phyloP scores from a whole-genome alignment of 2,113 vertebrate genomes.

The Polypterus bichir region DNA sequence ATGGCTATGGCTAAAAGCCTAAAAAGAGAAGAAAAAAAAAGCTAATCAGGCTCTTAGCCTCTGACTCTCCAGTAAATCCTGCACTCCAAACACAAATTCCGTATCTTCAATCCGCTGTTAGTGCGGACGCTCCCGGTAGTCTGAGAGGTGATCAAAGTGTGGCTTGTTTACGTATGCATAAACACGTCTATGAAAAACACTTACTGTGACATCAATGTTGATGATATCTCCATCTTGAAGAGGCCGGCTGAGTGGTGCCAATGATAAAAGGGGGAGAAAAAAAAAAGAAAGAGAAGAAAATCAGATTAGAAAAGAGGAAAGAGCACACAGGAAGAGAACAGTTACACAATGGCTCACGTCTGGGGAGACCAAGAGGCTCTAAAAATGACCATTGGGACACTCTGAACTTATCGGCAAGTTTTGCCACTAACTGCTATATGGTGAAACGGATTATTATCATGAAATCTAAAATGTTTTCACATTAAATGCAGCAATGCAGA shows the following conservation, averaged over 20 bases:
- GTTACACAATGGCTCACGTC: too few species aligned
- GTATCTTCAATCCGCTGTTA: conserved; percentile 68
- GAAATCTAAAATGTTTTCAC: too few species aligned
- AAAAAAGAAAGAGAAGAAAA: conserved; percentile 50
- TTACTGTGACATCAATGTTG: conserved; percentile 75
- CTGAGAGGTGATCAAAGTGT: conserved; percentile 67
- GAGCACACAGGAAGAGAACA: too few species aligned
- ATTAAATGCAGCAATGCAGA: too few species aligned
- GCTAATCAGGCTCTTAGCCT: conserved; percentile 73
- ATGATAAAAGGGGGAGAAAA: conserved; percentile 24
- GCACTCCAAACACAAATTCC: conserved; percentile 62
- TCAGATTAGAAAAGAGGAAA: conserved; percentile 40
- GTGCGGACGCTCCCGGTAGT: conserved; percentile 66
- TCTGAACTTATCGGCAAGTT: too few species aligned
- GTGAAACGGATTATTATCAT: too few species aligned
- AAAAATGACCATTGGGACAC: too few species aligned
- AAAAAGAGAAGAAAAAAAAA: conserved; percentile 28
- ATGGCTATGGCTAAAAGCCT: neutral
- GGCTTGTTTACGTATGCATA: conserved; percentile 41
- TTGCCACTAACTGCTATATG: too few species aligned
- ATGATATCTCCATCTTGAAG: conserved; percentile 76
- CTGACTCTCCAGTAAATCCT: conserved; percentile 75
- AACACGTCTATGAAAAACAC: conserved; percentile 33
- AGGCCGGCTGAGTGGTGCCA: conserved; percentile 48
- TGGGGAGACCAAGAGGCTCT: too few species aligned